Conservation (phyloP, 1,140 invertebrate genomes). For the Drosophila azteca region DNA sequence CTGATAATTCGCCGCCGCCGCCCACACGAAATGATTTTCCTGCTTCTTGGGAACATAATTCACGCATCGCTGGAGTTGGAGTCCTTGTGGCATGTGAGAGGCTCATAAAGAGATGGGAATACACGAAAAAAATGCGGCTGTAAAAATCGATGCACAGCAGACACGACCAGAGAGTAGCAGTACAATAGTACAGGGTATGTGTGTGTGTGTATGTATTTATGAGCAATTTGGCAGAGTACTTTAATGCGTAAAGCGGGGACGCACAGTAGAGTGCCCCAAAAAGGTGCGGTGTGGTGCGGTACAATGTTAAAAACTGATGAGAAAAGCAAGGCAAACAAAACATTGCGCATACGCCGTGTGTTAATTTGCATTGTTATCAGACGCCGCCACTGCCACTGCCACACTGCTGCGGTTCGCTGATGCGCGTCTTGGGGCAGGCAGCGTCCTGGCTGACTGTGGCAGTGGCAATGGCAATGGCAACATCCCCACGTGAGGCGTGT, state of each 20-base stretch:
- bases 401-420: constrained; percentile 52
- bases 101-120: constrained; percentile 56
- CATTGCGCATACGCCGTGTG: constrained; percentile 68
- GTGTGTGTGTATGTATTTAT: constrained; percentile 58
- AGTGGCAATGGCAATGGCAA: constrained; percentile 7
- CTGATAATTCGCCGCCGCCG: constrained; percentile 47
- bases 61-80: constrained; percentile 47
- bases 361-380: constrained; percentile 79
- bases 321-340: constrained; percentile 50
- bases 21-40: constrained; percentile 18
- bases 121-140: constrained; percentile 50
- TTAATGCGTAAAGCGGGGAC: constrained; percentile 67
- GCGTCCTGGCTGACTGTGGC: constrained; percentile 13
- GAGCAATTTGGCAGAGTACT: constrained; percentile 75
- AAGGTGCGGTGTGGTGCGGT: constrained; percentile 53
- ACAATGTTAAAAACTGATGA: constrained; percentile 34
- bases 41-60: constrained; percentile 45
- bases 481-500: constrained; percentile 54
- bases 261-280: constrained; percentile 26
- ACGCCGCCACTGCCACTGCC: constrained; percentile 38
- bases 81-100: constrained; percentile 48
- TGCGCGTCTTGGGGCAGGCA: constrained; percentile 67
- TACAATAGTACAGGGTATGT: constrained; percentile 16
- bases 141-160: constrained; percentile 75
- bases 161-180: constrained; percentile 19